Evolutionary conservation across 1,140 invertebrate species (phyloP).

Genomic region (Drosophila paulistorum): DNA sequence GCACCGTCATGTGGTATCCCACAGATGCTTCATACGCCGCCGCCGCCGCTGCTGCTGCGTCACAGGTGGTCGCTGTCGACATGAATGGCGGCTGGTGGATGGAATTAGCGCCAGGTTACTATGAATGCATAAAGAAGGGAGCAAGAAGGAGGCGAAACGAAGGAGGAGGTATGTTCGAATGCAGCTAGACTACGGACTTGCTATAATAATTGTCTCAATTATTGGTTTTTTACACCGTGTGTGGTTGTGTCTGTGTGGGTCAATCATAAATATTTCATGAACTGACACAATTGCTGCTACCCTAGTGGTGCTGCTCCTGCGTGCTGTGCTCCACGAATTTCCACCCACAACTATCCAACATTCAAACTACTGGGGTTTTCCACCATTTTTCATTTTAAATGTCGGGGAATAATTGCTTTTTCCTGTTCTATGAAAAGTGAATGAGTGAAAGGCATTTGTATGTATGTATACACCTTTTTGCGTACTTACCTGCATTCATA

Average conservation of each 20-base stretch:
- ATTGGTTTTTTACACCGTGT: constrained; percentile 41
- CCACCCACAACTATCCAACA: constrained; percentile 52
- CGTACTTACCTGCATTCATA: too few species aligned
- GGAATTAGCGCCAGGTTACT: constrained; percentile 32
- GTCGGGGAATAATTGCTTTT: constrained; percentile 76
- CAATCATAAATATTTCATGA: constrained; percentile 83
- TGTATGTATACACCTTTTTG: too few species aligned
- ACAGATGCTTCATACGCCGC: constrained; percentile 37
- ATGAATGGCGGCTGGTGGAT: constrained; percentile 44
- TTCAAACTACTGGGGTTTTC: constrained; percentile 46
- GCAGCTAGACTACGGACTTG: not conserved
- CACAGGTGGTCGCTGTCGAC: constrained; percentile 56
- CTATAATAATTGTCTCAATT: constrained; percentile 51
- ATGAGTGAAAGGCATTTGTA: not conserved
- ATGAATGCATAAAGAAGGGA: constrained; percentile 26
- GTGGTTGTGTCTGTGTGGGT: constrained; percentile 36
- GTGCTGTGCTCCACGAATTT: constrained; percentile 37
- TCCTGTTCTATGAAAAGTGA: constrained; percentile 50
- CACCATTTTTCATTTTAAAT: constrained; percentile 77
- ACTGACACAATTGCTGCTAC: constrained; percentile 49
- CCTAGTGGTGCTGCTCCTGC: constrained; percentile 40
- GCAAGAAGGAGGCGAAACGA: constrained; percentile 18
- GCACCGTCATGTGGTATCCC: constrained; percentile 39
- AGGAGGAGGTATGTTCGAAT: constrained; percentile 22
- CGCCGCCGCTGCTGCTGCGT: constrained; percentile 34